Evolutionary conservation across 2,113 vertebrate genomes (phyloP).

Genomic region (Petaurus breviceps): DNA sequence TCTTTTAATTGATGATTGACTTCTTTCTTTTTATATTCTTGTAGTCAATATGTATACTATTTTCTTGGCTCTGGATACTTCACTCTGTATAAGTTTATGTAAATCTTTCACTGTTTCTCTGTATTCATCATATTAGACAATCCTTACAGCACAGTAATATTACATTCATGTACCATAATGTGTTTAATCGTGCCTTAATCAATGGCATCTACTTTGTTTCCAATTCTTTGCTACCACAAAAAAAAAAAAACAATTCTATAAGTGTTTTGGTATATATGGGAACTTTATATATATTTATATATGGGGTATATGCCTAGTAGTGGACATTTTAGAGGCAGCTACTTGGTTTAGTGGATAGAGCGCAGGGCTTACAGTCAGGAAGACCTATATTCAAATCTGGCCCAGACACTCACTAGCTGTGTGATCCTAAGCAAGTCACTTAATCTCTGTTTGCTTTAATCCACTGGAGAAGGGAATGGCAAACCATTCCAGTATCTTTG

Average conservation of each 20-base stretch:
- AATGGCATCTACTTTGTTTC: not conserved
- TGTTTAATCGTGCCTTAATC: not conserved
- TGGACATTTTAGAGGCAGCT: not conserved
- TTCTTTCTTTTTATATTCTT: not conserved
- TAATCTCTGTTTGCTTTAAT: not conserved
- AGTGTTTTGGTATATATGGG: not conserved
- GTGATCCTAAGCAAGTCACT: not conserved
- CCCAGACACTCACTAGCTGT: not conserved
- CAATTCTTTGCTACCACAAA: not conserved
- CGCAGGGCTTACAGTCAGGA: not conserved
- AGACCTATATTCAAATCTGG: not conserved
- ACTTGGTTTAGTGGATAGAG: not conserved
- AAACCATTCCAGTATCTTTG: no score
- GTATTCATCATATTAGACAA: not conserved
- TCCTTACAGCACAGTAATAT: not conserved
- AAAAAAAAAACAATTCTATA: not conserved
- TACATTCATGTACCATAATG: not conserved
- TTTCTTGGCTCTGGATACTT: not conserved
- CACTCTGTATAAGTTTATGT: not conserved
- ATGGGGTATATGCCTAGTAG: not conserved
- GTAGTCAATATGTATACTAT: not conserved
- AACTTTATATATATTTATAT: not conserved
- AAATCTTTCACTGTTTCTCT: not conserved
- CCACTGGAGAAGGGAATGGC: no score
- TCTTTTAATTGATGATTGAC: not conserved